These are phyloP conservation scores for Diglossa cyanea DNA, from an alignment of 2,797 vertebrate genomes.

Conservation along the genomic window DNA sequence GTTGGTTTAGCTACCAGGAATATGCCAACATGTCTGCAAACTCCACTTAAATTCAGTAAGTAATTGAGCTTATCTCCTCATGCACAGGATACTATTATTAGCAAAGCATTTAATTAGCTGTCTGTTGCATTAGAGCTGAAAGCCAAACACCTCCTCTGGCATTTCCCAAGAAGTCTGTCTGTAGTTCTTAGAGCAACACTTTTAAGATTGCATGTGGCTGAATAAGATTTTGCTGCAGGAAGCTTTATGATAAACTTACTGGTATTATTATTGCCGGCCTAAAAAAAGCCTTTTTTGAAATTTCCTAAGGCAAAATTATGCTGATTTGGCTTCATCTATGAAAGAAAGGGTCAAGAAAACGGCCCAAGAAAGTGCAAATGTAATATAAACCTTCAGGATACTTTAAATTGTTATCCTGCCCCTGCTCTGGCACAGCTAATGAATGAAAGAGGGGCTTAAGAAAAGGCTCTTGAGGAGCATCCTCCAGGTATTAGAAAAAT, in stretches of 20 bases:
- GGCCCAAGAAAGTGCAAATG: background rate
- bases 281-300: background rate
- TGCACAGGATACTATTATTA: conserved; percentile 36
- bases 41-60: background rate
- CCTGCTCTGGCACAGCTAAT: background rate
- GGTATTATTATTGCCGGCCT: background rate
- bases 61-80: conserved; percentile 37
- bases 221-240: background rate
- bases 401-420: background rate
- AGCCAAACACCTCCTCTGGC: conserved; percentile 24
- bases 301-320: background rate
- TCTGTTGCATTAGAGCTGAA: background rate
- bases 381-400: background rate
- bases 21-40: background rate
- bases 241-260: background rate
- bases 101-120: conserved; percentile 52
- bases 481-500: background rate
- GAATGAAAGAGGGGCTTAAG: background rate
- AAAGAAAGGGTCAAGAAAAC: background rate
- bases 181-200: background rate
- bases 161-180: conserved; percentile 25
- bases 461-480: background rate
- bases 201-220: background rate
- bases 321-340: background rate
- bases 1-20: background rate